A percentile compares a stretch with the other conserved stretches of the same genome.
Evolutionary conservation across 2,888 invertebrate genomes (phyloP).

Genomic region (Melinaea marsaeus): DNA sequence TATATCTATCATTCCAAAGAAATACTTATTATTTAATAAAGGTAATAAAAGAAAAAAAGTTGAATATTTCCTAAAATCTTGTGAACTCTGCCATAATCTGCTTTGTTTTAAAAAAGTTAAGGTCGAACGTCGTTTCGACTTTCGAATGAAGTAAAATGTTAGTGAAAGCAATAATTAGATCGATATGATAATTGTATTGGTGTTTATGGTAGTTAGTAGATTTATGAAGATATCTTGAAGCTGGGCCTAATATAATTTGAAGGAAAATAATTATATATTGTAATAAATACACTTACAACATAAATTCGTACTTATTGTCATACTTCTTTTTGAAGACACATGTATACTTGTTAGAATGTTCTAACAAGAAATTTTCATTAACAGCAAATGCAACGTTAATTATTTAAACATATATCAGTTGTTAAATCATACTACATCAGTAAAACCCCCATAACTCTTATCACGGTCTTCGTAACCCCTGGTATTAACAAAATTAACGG

Average conservation of each 20-base stretch:
- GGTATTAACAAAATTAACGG: slow-evolving; percentile 12
- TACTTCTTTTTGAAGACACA: too few relatives aligned
- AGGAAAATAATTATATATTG: neutral
- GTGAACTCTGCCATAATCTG: too few relatives aligned
- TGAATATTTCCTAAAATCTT: too few relatives aligned
- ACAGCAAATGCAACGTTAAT: neutral
- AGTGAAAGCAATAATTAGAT: neutral
- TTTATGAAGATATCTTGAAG: neutral
- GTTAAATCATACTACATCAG: neutral
- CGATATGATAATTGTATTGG: neutral
- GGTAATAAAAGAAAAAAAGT: too few relatives aligned
- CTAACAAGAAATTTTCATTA: slow-evolving; percentile 1
- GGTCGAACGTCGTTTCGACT: neutral
- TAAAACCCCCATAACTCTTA: neutral
- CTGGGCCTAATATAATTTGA: neutral
- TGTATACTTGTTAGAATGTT: neutral
- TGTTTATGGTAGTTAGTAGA: slow-evolving; percentile 1
- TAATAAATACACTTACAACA: too few relatives aligned
- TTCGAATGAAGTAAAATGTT: neutral
- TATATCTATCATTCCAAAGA: too few relatives aligned
- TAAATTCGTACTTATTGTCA: too few relatives aligned
- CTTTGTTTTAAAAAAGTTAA: neutral
- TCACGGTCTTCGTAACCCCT: neutral
- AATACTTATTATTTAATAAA: too few relatives aligned
- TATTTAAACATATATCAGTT: neutral